phyloP scores from a whole-genome alignment of 1,140 invertebrate species.

The Eubasilissa regina region DNA sequence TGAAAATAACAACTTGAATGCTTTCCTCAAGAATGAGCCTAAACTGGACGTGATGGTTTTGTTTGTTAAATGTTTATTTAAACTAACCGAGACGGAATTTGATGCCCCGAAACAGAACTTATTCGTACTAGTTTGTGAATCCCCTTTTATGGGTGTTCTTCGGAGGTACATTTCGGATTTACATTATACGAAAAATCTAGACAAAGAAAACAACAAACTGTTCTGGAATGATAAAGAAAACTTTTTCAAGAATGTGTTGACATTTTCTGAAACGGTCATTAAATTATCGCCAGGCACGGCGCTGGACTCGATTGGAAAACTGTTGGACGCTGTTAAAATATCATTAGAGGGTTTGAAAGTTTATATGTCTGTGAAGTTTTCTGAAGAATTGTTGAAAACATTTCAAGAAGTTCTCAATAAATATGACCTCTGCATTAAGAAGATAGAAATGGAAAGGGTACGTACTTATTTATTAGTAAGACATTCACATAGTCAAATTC shows the following conservation, averaged over 20 bases:
- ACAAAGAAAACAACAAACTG: slow-evolving; percentile 63
- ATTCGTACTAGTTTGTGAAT: slow-evolving; percentile 65
- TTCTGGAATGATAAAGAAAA: slow-evolving; percentile 66
- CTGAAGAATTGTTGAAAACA: slow-evolving; percentile 62
- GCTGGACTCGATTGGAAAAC: slow-evolving; percentile 60
- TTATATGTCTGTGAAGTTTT: slow-evolving; percentile 63
- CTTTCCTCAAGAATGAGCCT: slow-evolving; percentile 23
- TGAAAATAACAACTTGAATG: slow-evolving; percentile 31
- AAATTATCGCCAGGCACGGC: slow-evolving; percentile 66
- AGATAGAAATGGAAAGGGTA: slow-evolving; percentile 61
- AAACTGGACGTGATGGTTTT: slow-evolving; percentile 62
- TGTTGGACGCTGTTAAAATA: slow-evolving; percentile 65
- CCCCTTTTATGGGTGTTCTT: slow-evolving; percentile 64
- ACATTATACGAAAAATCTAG: slow-evolving; percentile 62
- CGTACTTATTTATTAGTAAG: background rate
- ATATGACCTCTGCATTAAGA: slow-evolving; percentile 61
- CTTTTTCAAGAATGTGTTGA: slow-evolving; percentile 68
- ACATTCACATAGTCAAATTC: background rate
- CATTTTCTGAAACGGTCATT: slow-evolving; percentile 64
- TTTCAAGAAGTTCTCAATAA: slow-evolving; percentile 63
- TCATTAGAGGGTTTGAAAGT: slow-evolving; percentile 65
- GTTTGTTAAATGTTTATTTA: slow-evolving; percentile 64
- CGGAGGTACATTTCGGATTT: slow-evolving; percentile 65
- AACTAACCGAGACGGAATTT: slow-evolving; percentile 65
- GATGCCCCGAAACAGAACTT: slow-evolving; percentile 64